A percentile compares a stretch with the other conserved stretches of the same genome.
phyloP scores from a whole-genome alignment of 1,140 invertebrate genomes.

The Listronotus oregonensis region DNA sequence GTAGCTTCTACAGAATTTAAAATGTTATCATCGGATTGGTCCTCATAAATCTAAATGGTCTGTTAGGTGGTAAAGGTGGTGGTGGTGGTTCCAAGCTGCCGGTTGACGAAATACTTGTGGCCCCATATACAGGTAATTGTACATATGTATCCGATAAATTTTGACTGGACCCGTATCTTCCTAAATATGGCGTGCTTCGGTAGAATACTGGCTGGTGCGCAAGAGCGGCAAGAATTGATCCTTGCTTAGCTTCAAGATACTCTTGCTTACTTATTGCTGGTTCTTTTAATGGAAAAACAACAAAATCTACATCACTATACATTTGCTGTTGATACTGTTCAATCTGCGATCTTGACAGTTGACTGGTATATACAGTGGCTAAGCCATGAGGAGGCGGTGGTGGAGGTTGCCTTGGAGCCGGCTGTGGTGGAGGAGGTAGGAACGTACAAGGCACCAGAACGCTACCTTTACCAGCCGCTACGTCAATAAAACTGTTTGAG shows the following conservation, averaged over 20 bases:
- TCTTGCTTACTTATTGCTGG: slow-evolving; percentile 86
- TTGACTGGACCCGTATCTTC: slow-evolving; percentile 74
- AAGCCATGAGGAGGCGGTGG: slow-evolving; percentile 62
- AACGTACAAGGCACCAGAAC: slow-evolving; percentile 66
- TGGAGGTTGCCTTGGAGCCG: slow-evolving; percentile 57
- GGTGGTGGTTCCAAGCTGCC: slow-evolving; percentile 64
- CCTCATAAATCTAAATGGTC: slow-evolving; percentile 64
- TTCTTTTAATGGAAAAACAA: slow-evolving; percentile 87
- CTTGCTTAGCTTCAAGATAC: slow-evolving; percentile 84
- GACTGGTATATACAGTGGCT: slow-evolving; percentile 67
- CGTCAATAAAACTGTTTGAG: slow-evolving; percentile 71
- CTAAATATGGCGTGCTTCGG: slow-evolving; percentile 76
- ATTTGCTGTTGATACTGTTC: slow-evolving; percentile 85
- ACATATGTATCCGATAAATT: slow-evolving; percentile 74
- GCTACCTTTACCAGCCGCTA: slow-evolving; percentile 65
- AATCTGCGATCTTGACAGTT: slow-evolving; percentile 76
- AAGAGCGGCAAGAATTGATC: slow-evolving; percentile 67
- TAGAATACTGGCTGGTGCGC: slow-evolving; percentile 72
- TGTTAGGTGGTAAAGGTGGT: slow-evolving; percentile 60
- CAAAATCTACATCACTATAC: slow-evolving; percentile 87
- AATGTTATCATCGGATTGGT: slow-evolving; percentile 80
- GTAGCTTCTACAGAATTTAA: slow-evolving; percentile 61
- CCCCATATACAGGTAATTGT: slow-evolving; percentile 66
- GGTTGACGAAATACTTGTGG: slow-evolving; percentile 60
- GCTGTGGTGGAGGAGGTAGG: slow-evolving; percentile 60